These are phyloP conservation scores for Plusia festucae DNA, from an alignment of 2,888 invertebrate species.

Conservation along the genomic window DNA sequence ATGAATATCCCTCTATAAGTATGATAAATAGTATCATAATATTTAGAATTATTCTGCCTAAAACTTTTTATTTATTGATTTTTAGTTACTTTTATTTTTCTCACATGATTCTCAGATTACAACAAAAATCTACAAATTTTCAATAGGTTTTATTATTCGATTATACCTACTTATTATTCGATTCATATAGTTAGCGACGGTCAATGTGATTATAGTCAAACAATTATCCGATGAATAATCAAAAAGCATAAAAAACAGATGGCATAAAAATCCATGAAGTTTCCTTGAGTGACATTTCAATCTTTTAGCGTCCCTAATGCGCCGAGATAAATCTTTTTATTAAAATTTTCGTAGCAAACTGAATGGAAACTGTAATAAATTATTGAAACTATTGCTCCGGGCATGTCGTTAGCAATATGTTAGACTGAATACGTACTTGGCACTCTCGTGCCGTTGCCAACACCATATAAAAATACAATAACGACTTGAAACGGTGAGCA, in stretches of 20 bases:
- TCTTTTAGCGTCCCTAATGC: background rate
- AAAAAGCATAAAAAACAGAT: background rate
- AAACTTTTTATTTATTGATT: no score
- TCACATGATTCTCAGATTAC: no score
- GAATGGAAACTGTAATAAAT: constrained; percentile 25
- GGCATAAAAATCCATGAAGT: background rate
- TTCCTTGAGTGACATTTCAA: background rate
- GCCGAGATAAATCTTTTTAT: background rate
- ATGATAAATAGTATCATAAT: no score
- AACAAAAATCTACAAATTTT: no score
- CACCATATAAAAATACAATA: constrained; percentile 6
- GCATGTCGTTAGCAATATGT: constrained; percentile 22
- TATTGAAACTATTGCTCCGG: constrained; percentile 9
- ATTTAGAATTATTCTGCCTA: no score
- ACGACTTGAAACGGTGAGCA: background rate
- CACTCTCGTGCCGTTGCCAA: background rate
- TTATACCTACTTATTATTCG: no score
- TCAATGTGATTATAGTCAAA: no score
- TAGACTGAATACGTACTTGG: background rate
- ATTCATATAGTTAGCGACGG: no score
- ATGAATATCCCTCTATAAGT: no score
- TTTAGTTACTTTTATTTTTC: no score
- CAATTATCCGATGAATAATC: no score
- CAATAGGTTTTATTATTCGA: no score
- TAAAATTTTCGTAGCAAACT: constrained; percentile 24